Base-by-base conservation (phyloP, 2,888 invertebrate genomes). In the Lathronympha strigana region DNA sequence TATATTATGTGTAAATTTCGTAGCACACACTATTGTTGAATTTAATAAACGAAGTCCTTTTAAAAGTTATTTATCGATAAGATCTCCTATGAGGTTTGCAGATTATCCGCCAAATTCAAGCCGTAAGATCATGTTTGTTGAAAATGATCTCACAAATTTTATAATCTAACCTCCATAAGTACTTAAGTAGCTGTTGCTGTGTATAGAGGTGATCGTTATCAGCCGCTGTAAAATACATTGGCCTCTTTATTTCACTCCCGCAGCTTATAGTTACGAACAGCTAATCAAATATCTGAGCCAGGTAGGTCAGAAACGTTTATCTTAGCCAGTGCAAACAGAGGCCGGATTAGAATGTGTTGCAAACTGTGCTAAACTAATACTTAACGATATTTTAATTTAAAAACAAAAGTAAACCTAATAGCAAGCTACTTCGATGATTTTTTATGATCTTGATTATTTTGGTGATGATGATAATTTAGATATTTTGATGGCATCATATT, bases 201-300 rank as follows among this genome's bases (percentile, higher is more conserved):
- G 40, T 55, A 31, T 21, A 15, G n/a, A 28, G 8, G 55, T 55
- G 31, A 45, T 21, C 43, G 31, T 45, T 57, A 57, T 31, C 43
- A 31, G 43, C 6, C 53, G 61, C 23, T 13, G 53, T 62, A 62
- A 62, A 62, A 62, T 15, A 40, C 51, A 19, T n/a, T 40, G 63
- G 33, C 63, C 63, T 57, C 63, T 50, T 63, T 50, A 15, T 28
- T 4, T n/a, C 47, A 49, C 40, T 63, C 57, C 53, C 33, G 49
- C 21, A 6, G 15, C 25, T 28, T 23, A n/a, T n/a, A n/a, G n/a
- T n/a, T n/a, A 38, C 19, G 28, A 28, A 19, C 63, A 63, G 63
- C 63, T 63, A 63, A 63, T 63, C 57, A 63, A 63, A 63, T 57
- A 63, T 31, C 31, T 40, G 40, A 45, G 21, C 43, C 31, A 63